Conservation (phyloP, 2,113 vertebrate genomes). For the Eulemur rufifrons region DNA sequence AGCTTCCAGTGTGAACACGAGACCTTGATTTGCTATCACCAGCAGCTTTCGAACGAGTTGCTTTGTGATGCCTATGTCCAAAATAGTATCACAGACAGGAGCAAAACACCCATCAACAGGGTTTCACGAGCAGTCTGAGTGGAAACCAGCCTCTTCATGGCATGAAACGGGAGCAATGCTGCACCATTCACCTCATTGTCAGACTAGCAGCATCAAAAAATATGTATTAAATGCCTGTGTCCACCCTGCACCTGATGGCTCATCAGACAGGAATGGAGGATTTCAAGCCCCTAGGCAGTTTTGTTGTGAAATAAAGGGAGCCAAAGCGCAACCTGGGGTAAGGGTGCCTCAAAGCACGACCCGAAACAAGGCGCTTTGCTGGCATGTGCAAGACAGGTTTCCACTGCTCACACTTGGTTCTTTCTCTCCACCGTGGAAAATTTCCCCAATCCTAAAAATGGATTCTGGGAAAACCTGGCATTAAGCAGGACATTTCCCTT, state of each 20-base stretch:
- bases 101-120: neutral
- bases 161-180: neutral
- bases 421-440: neutral
- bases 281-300: neutral
- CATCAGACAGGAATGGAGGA: neutral
- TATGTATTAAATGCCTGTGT: neutral
- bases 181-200: neutral
- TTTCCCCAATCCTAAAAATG: neutral
- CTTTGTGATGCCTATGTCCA: conserved; percentile 26
- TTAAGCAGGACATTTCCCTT: neutral
- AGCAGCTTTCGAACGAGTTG: conserved; percentile 59
- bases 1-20: neutral
- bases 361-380: neutral
- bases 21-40: conserved; percentile 49
- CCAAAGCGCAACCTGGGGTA: neutral
- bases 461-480: neutral
- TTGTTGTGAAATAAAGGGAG: neutral
- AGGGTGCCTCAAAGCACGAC: neutral
- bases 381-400: neutral
- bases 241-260: neutral
- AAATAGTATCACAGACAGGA: neutral
- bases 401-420: neutral
- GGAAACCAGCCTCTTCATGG: neutral
- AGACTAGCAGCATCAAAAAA: neutral
- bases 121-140: neutral